These are phyloP conservation scores for Eurytoma adleriae DNA, from an alignment of 2,888 invertebrate genomes.

Conservation along the genomic window DNA sequence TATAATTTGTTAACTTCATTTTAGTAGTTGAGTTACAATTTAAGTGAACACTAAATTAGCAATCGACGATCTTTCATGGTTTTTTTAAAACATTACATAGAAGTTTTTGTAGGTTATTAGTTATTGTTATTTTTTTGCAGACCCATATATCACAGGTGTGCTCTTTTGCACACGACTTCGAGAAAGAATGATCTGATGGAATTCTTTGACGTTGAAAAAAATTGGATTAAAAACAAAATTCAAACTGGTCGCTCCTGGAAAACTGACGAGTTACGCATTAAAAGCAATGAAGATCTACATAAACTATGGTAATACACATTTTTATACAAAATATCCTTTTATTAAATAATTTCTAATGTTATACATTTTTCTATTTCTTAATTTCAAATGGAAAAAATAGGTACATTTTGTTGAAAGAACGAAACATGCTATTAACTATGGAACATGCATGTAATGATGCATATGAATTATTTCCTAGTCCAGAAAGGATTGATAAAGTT, in stretches of 20 bases:
- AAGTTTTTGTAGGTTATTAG: slow-evolving; percentile 21
- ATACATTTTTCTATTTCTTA: background rate
- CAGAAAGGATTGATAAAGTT: slow-evolving; percentile 95
- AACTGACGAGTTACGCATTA: slow-evolving; percentile 92
- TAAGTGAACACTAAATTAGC: background rate
- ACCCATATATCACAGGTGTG: slow-evolving; percentile 33
- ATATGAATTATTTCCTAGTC: slow-evolving; percentile 87
- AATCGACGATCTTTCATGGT: background rate
- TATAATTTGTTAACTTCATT: background rate
- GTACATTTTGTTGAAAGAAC: slow-evolving; percentile 93
- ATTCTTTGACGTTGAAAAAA: slow-evolving; percentile 91
- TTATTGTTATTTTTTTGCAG: slow-evolving; percentile 39
- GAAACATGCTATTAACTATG: slow-evolving; percentile 98
- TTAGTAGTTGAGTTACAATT: background rate
- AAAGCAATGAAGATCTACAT: slow-evolving; percentile 96
- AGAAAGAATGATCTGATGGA: slow-evolving; percentile 83
- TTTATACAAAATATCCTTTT: background rate
- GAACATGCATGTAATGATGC: slow-evolving; percentile 87
- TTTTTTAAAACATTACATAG: background rate
- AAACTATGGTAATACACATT: slow-evolving; percentile 89
- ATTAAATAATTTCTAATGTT: background rate
- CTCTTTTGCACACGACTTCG: slow-evolving; percentile 73
- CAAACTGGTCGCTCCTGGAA: slow-evolving; percentile 92
- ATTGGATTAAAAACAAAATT: slow-evolving; percentile 88
- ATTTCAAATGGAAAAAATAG: slow-evolving; percentile 72